Percentiles rank a stretch among this genome's conserved stretches.
These are phyloP conservation scores for Idaea aversata DNA, from an alignment of 2,888 invertebrate species.

Conservation along the genomic window DNA sequence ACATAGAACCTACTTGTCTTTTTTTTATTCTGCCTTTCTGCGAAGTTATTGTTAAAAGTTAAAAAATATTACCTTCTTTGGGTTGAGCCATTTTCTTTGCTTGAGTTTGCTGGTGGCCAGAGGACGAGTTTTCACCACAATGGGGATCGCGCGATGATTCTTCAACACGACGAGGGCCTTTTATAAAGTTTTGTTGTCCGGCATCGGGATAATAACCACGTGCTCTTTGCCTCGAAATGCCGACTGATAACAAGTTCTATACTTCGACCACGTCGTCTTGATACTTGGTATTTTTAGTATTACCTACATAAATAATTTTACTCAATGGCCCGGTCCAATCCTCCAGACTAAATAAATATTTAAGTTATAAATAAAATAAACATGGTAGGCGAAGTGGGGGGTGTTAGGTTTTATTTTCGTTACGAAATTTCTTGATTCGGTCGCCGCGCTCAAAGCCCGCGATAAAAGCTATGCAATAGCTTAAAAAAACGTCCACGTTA, in stretches of 20 bases:
- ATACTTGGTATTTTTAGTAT: slow-evolving; percentile 28
- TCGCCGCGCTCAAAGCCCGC: too few relatives aligned
- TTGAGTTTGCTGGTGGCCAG: slow-evolving; percentile 23
- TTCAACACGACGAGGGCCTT: slow-evolving; percentile 52
- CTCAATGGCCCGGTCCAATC: too few relatives aligned
- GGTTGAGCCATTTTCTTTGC: slow-evolving; percentile 59
- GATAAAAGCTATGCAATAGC: too few relatives aligned
- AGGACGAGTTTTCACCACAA: slow-evolving; percentile 41
- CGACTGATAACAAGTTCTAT: slow-evolving; percentile 54
- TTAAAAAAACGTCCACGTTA: too few relatives aligned
- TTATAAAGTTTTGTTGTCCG: slow-evolving; percentile 65
- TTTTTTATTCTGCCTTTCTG: slow-evolving; percentile 20
- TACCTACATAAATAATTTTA: too few relatives aligned
- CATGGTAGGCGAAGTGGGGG: too few relatives aligned
- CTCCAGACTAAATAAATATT: too few relatives aligned
- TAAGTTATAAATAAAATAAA: too few relatives aligned
- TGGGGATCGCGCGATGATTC: slow-evolving; percentile 53
- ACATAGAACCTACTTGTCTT: too few relatives aligned
- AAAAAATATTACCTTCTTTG: slow-evolving; percentile 65
- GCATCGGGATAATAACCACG: slow-evolving; percentile 54
- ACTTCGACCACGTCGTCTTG: slow-evolving; percentile 38
- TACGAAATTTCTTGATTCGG: too few relatives aligned
- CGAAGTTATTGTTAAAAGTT: slow-evolving; percentile 30
- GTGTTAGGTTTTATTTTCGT: too few relatives aligned
- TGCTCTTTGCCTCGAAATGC: slow-evolving; percentile 49